A percentile compares a stretch with the other conserved stretches of the same genome.
Evolutionary conservation across 1,140 invertebrate genomes (phyloP).

Genomic region (Drosophila bipectinata): DNA sequence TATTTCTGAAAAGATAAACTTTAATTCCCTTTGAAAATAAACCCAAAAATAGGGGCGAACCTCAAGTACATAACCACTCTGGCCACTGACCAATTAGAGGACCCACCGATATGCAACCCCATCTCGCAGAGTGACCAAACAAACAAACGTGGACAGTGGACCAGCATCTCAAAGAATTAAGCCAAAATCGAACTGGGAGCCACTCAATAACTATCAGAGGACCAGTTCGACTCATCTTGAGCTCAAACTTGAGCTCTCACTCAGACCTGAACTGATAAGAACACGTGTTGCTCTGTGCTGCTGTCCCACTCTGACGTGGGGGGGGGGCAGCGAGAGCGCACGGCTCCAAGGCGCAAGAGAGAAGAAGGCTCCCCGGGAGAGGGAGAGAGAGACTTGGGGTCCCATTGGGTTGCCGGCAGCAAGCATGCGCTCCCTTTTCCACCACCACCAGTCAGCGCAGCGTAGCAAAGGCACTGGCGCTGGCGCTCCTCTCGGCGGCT

Average conservation of each 20-base stretch:
- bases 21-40: neutral
- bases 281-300: conserved; percentile 71
- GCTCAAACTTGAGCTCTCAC: conserved; percentile 28
- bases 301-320: conserved; percentile 23
- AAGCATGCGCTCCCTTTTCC: conserved; percentile 77
- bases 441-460: conserved; percentile 41
- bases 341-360: neutral
- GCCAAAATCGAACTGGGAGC: conserved; percentile 27
- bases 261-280: conserved; percentile 70
- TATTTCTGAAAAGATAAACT: neutral
- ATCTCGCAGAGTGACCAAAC: conserved; percentile 28
- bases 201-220: conserved; percentile 27
- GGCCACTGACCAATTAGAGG: conserved; percentile 70
- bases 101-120: conserved; percentile 57
- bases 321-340: neutral
- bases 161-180: conserved; percentile 75
- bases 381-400: conserved; percentile 24
- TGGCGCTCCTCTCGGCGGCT: conserved; percentile 33
- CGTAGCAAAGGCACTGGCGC: conserved; percentile 56
- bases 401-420: conserved; percentile 63
- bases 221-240: conserved; percentile 19
- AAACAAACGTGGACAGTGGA: conserved; percentile 29
- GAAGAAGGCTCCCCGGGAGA: conserved; percentile 7
- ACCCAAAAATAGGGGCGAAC: conserved; percentile 55
- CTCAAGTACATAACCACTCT: conserved; percentile 41